Conservation (phyloP, 2,888 invertebrate species). For the Drosophila mimica region DNA sequence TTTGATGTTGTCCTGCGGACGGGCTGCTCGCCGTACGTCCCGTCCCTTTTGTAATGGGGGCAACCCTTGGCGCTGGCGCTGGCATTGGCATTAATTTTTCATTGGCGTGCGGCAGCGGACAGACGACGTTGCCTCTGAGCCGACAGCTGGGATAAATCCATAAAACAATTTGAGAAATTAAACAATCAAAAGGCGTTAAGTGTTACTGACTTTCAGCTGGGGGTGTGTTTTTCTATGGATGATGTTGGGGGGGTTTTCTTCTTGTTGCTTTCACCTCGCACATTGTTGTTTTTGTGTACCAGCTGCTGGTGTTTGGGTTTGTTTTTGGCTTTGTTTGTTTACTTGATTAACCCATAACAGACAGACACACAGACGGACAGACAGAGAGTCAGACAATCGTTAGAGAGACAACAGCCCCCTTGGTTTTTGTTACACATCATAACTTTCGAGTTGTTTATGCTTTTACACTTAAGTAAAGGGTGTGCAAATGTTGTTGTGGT, state of each 20-base stretch:
- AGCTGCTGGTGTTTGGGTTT: slow-evolving; percentile 31
- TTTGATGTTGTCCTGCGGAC: slow-evolving; percentile 68
- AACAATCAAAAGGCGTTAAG: slow-evolving; percentile 82
- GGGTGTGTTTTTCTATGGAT: slow-evolving; percentile 11
- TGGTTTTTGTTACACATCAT: slow-evolving; percentile 56
- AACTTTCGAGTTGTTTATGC: slow-evolving; percentile 42
- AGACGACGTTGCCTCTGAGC: slow-evolving; percentile 29
- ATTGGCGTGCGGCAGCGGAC: slow-evolving; percentile 69
- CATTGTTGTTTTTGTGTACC: slow-evolving; percentile 21
- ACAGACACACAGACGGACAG: not conserved
- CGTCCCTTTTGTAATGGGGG: slow-evolving; percentile 7
- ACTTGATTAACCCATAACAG: slow-evolving; percentile 70
- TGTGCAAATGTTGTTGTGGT: slow-evolving; percentile 21
- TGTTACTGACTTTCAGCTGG: slow-evolving; percentile 69
- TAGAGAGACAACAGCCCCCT: slow-evolving; percentile 12
- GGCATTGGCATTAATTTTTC: slow-evolving; percentile 73
- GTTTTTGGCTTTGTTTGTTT: slow-evolving; percentile 60
- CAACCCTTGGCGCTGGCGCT: slow-evolving; percentile 52
- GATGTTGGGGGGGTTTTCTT: not conserved
- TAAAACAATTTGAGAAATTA: slow-evolving; percentile 81
- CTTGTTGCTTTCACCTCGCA: slow-evolving; percentile 15
- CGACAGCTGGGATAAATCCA: slow-evolving; percentile 76
- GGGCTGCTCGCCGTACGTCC: slow-evolving; percentile 6
- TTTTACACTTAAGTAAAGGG: slow-evolving; percentile 23
- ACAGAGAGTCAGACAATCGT: not conserved